phyloP scores from a whole-genome alignment of 2,797 vertebrate species.

The Natrix natrix region DNA sequence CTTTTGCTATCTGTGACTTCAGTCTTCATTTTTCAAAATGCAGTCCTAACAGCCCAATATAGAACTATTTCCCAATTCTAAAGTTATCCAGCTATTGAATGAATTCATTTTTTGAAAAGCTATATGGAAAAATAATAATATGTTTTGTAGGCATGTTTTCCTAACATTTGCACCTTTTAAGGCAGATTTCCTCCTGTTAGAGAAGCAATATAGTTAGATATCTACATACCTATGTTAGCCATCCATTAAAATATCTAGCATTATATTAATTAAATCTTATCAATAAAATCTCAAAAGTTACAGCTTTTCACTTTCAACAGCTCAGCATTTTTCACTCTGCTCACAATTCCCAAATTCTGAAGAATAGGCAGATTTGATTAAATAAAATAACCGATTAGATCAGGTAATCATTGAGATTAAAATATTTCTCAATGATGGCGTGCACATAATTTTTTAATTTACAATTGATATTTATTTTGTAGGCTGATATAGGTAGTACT shows the following conservation, averaged over 20 bases:
- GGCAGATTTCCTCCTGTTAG: neutral
- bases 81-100: neutral
- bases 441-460: neutral
- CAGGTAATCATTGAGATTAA: neutral
- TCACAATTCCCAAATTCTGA: neutral
- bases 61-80: neutral
- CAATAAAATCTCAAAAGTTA: neutral
- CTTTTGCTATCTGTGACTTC: neutral
- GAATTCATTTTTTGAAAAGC: too few species aligned
- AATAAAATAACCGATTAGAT: conserved; percentile 3
- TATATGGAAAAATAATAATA: neutral
- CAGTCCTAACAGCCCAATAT: neutral
- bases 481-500: neutral
- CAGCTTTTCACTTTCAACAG: neutral
- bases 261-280: neutral
- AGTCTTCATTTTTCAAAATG: neutral
- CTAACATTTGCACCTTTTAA: neutral
- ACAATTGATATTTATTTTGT: neutral
- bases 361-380: neutral
- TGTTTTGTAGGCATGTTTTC: neutral
- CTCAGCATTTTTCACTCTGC: neutral
- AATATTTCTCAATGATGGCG: neutral
- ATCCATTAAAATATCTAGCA: neutral
- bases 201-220: neutral
- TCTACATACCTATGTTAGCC: neutral